Evolutionary conservation across 2,888 invertebrate species (phyloP), one percentile per base, ranked within the genome.

Genomic region (Apamea epomidion): DNA sequence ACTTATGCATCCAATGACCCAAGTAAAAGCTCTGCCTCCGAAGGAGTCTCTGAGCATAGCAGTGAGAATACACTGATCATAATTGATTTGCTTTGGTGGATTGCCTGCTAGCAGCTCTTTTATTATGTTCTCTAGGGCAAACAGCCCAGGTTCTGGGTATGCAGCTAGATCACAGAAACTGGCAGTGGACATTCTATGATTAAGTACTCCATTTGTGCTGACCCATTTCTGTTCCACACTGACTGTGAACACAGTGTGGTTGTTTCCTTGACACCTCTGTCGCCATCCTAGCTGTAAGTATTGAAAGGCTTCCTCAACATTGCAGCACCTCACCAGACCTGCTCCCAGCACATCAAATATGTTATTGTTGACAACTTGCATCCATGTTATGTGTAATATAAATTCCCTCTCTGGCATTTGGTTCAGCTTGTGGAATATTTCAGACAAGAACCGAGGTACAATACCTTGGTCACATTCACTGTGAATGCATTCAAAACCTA

Each of bases 181-280:
- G 0, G 98, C 98, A 62, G 98, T 98, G 0, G 98, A 98, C 90
- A 98, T 96, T 87, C 98, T 97, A 91, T 98, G 98, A 90, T 98
- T 98, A 4, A 98, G 96, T 32, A 98, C 96, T 42, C 98, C 97
- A 91, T 98, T 98, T 45, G 97, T 97, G 7, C 97, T 97, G 10
- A 98, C 97, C 98, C 98, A 98, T 88, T 98, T 98, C 91, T 98
- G 98, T 91, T 98, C 98, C 88, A 98, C 96, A 65, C 98, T 98
- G 0, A 98, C 96, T 5, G 98, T 98, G 87, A 98, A 98, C 0
- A 98, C 97, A 12, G 98, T 98, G 89, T 98, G 98, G 62, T 97
- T 97, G 84, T 97, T 97, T n/a, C 97, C 97, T 51, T 95, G 95
- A 90, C 97, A 97, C 78, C 94, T 92, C 82, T 96, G 96, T 83